Evolutionary conservation across 1,140 invertebrate genomes (phyloP).

Genomic region (Andricus grossulariae): DNA sequence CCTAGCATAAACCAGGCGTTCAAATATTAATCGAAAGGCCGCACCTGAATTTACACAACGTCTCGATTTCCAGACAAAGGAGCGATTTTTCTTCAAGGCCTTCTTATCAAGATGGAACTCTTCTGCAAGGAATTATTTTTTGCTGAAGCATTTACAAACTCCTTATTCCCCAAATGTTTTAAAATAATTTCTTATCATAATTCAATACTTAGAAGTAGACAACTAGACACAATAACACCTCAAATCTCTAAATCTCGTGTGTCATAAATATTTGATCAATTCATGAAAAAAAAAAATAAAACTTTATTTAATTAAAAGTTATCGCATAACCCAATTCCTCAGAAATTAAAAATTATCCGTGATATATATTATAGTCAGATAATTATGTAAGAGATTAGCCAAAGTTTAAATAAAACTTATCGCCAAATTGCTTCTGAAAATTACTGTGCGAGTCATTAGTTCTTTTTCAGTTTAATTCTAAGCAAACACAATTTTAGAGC

Average conservation of each 20-base stretch:
- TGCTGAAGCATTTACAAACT: too few species aligned
- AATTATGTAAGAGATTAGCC: neutral
- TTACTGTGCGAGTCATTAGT: too few species aligned
- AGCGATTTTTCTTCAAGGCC: slow-evolving; percentile 26
- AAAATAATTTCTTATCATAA: too few species aligned
- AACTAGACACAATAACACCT: too few species aligned
- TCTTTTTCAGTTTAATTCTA: neutral
- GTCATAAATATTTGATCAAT: neutral
- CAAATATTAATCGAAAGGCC: slow-evolving; percentile 72
- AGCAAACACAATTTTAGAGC: slow-evolving; percentile 11
- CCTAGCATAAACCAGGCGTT: slow-evolving; percentile 75
- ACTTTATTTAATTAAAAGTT: neutral
- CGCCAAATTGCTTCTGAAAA: neutral
- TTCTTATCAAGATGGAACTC: slow-evolving; percentile 21
- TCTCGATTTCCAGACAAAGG: slow-evolving; percentile 48
- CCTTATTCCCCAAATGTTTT: too few species aligned
- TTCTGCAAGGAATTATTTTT: neutral
- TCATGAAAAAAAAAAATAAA: neutral
- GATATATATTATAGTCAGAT: neutral
- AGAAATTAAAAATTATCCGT: neutral
- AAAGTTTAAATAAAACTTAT: slow-evolving; percentile 1
- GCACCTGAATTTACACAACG: slow-evolving; percentile 70
- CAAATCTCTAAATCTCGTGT: too few species aligned
- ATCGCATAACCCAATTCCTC: neutral
- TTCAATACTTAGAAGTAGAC: too few species aligned